Evolutionary conservation across 2,113 vertebrate species (phyloP).

Genomic region (Oryzias javanicus): DNA sequence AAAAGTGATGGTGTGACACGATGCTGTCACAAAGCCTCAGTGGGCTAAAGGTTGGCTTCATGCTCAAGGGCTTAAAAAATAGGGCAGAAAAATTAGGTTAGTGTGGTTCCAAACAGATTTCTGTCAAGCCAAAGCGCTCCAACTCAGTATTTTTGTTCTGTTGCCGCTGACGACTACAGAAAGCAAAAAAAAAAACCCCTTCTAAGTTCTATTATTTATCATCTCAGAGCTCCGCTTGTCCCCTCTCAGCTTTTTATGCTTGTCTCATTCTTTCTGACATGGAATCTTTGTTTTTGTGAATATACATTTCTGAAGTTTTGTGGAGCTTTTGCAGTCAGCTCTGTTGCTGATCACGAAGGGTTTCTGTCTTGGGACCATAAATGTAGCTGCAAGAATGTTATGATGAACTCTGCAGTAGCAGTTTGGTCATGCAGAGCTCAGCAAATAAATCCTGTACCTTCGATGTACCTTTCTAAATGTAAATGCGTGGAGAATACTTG

Average conservation of each 20-base stretch:
- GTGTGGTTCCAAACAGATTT: slow-evolving; percentile 1
- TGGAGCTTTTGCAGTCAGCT: slow-evolving; percentile 16
- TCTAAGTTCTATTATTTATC: slow-evolving; percentile 18
- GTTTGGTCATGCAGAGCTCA: slow-evolving; percentile 20
- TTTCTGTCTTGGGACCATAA: slow-evolving; percentile 44
- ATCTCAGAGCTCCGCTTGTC: slow-evolving; percentile 3
- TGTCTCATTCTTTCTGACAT: slow-evolving; percentile 10
- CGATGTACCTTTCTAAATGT: slow-evolving; percentile 40
- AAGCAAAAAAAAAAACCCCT: background rate
- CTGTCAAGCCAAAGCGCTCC: background rate
- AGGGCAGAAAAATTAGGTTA: background rate
- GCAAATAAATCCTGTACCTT: slow-evolving; percentile 32
- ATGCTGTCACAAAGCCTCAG: slow-evolving; percentile 14
- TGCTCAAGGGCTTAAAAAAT: slow-evolving; percentile 2
- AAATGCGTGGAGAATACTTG: slow-evolving; percentile 41
- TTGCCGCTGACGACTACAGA: slow-evolving; percentile 7
- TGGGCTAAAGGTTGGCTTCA: slow-evolving; percentile 18
- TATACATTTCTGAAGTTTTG: slow-evolving; percentile 25
- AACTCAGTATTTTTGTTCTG: slow-evolving; percentile 1
- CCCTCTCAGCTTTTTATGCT: background rate
- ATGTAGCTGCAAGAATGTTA: slow-evolving; percentile 14
- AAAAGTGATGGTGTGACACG: slow-evolving; percentile 4
- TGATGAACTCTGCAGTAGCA: slow-evolving; percentile 20
- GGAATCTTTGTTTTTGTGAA: slow-evolving; percentile 19
- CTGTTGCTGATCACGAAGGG: slow-evolving; percentile 45